Conservation (phyloP, 2,888 invertebrate genomes). For the Chrysotoxum bicinctum region DNA sequence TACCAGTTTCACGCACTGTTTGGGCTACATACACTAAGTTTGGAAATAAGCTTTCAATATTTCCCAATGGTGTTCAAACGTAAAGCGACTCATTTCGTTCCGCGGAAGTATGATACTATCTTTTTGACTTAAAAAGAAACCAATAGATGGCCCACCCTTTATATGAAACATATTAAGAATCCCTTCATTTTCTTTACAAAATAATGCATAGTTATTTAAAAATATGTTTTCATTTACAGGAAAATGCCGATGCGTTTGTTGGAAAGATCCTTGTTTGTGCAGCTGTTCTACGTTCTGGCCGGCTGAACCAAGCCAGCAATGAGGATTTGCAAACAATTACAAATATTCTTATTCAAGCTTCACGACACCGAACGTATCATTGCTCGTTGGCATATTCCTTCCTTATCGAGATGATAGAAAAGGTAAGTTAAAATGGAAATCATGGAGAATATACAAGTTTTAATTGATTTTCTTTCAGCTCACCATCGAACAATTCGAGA, state of each 20-base stretch:
- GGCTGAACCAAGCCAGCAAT: conserved; percentile 82
- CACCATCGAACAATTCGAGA: conserved; percentile 83
- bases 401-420: conserved; percentile 84
- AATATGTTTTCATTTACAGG: conserved; percentile 82
- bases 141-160: too few relatives aligned
- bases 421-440: conserved; percentile 79
- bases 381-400: conserved; percentile 83
- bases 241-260: conserved; percentile 87
- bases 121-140: too few relatives aligned
- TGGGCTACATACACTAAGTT: too few relatives aligned
- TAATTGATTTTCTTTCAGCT: conserved; percentile 79
- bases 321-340: conserved; percentile 83
- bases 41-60: too few relatives aligned
- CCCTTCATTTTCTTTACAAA: neutral
- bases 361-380: conserved; percentile 76
- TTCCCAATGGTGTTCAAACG: too few relatives aligned
- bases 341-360: conserved; percentile 78
- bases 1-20: too few relatives aligned
- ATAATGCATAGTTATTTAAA: neutral
- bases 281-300: conserved; percentile 86
- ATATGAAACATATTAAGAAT: neutral
- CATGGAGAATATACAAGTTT: neutral
- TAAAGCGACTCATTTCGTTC: too few relatives aligned
- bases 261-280: conserved; percentile 89
- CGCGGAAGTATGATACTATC: too few relatives aligned